Conservation (phyloP, 2,113 vertebrate species). For the Oncorhynchus nerka region DNA sequence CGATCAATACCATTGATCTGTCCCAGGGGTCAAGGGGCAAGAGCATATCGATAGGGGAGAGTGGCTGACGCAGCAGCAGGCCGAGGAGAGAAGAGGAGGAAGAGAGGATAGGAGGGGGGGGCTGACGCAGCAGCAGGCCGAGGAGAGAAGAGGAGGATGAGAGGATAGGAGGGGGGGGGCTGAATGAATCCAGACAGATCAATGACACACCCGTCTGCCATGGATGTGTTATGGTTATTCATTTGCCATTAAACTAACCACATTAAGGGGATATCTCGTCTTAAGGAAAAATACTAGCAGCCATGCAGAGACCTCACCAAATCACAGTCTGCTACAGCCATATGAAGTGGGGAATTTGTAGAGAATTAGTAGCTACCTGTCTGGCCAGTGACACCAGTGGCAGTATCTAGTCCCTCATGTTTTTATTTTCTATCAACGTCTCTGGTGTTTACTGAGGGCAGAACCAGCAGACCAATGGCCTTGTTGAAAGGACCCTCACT, state of each 20-base stretch:
- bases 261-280: conserved; percentile 72
- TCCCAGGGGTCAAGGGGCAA: conserved; percentile 85
- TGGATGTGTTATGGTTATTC: conserved; percentile 85
- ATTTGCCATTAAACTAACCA: conserved; percentile 75
- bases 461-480: conserved; percentile 1
- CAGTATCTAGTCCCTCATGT: conserved; percentile 32
- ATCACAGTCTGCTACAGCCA: conserved; percentile 20
- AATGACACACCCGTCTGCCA: conserved; percentile 84
- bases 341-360: conserved; percentile 42
- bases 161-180: conserved; percentile 34
- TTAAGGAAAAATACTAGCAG: conserved; percentile 41
- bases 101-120: conserved; percentile 32
- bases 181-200: conserved; percentile 87
- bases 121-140: conserved; percentile 80
- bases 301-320: not conserved
- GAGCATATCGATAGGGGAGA: conserved; percentile 85
- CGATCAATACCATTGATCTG: conserved; percentile 86
- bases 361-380: conserved; percentile 19
- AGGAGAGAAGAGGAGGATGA: no score
- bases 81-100: no score
- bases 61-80: conserved; percentile 84
- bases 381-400: conserved; percentile 19
- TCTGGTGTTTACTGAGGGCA: conserved; percentile 43
- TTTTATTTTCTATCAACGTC: not conserved
- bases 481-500: not conserved